Evolutionary conservation across 2,113 vertebrate genomes (phyloP), one percentile per base, ranked within the genome.

Genomic region (Myotis davidii): DNA sequence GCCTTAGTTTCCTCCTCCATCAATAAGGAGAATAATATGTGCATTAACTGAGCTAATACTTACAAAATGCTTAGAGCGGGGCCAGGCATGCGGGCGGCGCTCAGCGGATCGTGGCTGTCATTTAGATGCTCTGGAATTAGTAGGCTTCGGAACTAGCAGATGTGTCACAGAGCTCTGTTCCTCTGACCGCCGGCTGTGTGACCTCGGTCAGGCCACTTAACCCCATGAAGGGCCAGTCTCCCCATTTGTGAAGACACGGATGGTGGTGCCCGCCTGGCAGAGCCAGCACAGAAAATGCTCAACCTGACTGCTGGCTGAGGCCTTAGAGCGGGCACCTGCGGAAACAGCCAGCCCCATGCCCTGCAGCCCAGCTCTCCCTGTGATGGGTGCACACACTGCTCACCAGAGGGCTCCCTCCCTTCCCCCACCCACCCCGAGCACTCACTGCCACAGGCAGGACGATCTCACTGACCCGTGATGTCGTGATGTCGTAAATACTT

Each of bases 51-150:
- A 39, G 34, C 42, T 21, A 1, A 21, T 29, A 9, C 18, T 25
- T 17, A 39, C 13, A 13, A 14, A 73, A 29, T 16, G 20, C 56
- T 37, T 3, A 3, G 29, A 32, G 9, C 32, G 0, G 2, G 67
- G 25, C 34, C 25, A 27, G 0, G 59, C 6, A 0, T 12, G 3
- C 6, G 5, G 34, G 0, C 32, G n/a, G 14, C 3, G 23, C 72
- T 67, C n/a, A 3, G 8, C 1, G 9, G 17, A 20, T 1, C 7
- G 67, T 27, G 39, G 12, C 45, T 83, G 50, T 59, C 16, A 12
- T 5, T 16, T 4, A 12, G 18, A 16, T n/a, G 59, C 54, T 20
- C 16, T 45, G 52, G 52, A 54, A 54, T 54, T 20, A 18, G 52
- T 13, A 56, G 45, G 34, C 18, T 65, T 54, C n/a, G 16, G 39